Evolutionary conservation across 1,140 invertebrate genomes (phyloP), one percentile per base, ranked within the genome.

Genomic region (Yoshiicerus persimilis): DNA sequence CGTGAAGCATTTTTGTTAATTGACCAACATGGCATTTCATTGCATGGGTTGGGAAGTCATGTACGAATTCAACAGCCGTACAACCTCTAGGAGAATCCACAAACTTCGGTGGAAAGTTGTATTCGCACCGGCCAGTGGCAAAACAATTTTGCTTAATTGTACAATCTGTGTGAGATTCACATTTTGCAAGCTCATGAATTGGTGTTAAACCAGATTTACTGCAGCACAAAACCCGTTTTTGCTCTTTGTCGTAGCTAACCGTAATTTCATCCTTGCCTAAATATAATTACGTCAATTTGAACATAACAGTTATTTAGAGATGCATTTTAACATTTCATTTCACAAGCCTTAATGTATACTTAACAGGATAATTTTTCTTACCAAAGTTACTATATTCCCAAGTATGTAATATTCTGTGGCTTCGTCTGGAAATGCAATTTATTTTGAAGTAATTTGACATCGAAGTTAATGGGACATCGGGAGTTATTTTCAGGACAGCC

Each of bases 391-490:
- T 87, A 47, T 66, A 90, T 84, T 91, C 89, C 90, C 90, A 91
- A 6, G 86, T 56, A 62, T 91, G 90, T 8, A 91, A 75, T 36
- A 91, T 36, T 39, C 89, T 66, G 34, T 30, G 25, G 16, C 83
- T 86, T 75, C 77, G 62, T 39, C 75, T 85, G 3, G 87, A 75
- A 9, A 89, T 25, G 38, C 90, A 91, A 83, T 91, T 88, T 23
- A 91, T 90, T 87, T 90, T 90, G 36, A 90, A 89, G 83, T 91
- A 91, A 70, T 89, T 91, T 36, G 83, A 36, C 20, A 88, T 34
- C 16, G 89, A 64, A 9, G 32, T 84, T 4, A 91, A 36, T 36
- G 90, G 89, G 41, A 88, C 34, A 41, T 87, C 27, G 11, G 90
- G 34, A 13, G 83, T 86, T 13, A 89, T 66, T 25, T 27, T 75